Percentiles rank a stretch among this genome's conserved stretches.
These are phyloP conservation scores for Marcusenius ussheri DNA, from an alignment of 2,113 vertebrate genomes.

Conservation along the genomic window DNA sequence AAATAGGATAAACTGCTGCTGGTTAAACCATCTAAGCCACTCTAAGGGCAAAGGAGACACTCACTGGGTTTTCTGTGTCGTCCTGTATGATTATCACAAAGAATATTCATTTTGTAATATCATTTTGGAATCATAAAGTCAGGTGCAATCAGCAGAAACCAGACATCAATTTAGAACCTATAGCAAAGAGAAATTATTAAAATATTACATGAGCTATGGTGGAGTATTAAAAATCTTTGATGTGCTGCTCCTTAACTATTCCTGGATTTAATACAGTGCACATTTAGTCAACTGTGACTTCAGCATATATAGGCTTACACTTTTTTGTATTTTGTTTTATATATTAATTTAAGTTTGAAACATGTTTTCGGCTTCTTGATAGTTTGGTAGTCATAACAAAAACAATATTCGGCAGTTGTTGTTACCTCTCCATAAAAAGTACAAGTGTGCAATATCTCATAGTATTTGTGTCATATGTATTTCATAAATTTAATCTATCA, in stretches of 20 bases:
- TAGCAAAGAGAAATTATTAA: not conserved
- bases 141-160: not conserved
- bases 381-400: not conserved
- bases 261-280: not conserved
- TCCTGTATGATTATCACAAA: not conserved
- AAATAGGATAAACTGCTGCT: not conserved
- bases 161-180: not conserved
- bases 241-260: not conserved
- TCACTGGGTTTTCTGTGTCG: not conserved
- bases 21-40: not conserved
- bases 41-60: not conserved
- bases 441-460: not conserved
- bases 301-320: not conserved
- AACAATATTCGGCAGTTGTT: not conserved
- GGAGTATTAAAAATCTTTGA: not conserved
- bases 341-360: not conserved
- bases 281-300: not conserved
- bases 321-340: not conserved
- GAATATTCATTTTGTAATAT: not conserved
- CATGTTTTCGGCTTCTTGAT: not conserved
- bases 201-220: not conserved
- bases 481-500: not conserved
- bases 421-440: not conserved
- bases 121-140: not conserved
- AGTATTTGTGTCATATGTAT: not conserved